Evolutionary conservation across 2,113 vertebrate species (phyloP), one percentile per base, ranked within the genome.

Genomic region (Cyphomyrus discorhynchus): DNA sequence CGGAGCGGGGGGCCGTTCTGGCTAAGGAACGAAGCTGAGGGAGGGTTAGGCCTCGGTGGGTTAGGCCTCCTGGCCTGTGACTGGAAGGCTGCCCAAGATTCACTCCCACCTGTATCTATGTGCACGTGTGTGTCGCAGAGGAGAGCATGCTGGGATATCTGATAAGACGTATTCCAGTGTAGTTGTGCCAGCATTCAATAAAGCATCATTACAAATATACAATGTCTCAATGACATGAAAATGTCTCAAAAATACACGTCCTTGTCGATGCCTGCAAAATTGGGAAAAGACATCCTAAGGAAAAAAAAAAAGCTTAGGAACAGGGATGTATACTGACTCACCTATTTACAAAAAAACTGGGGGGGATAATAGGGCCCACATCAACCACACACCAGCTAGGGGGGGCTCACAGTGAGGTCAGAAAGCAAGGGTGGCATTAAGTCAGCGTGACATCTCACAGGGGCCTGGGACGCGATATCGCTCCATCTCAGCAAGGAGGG

Each of bases 361-460:
- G 66, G 66, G 39, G 24, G 53, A n/a, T 62, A n/a, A 62, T 24
- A 62, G 42, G 80, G 45, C 46, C 42, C 35, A 83, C 35, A 46
- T 9, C 42, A 42, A 42, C 80, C 39, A 45, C 80, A 83, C 7
- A 10, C 7, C 39, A 45, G 11, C 45, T 42, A 3, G 45, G 17
- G 45, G 39, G 8, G 15, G 4, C 15, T 19, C 2, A 45, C 19
- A 31, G 15, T 82, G 42, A 39, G 39, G 42, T 15, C 35, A 46
- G 42, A 86, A 53, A 9, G 21, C 5, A 17, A 7, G 13, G 39
- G 24, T 58, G 17, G 77, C 21, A 8, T 58, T n/a, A 7, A 88
- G 88, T 50, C 35, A 80, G 86, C 45, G 58, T 95, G 91, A 94
- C 93, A 95, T 93, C 93, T 93, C 1, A 88, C 92, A 92, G 91